phyloP scores from a whole-genome alignment of 2,888 invertebrate species.

The Lasioglossum marginatum region DNA sequence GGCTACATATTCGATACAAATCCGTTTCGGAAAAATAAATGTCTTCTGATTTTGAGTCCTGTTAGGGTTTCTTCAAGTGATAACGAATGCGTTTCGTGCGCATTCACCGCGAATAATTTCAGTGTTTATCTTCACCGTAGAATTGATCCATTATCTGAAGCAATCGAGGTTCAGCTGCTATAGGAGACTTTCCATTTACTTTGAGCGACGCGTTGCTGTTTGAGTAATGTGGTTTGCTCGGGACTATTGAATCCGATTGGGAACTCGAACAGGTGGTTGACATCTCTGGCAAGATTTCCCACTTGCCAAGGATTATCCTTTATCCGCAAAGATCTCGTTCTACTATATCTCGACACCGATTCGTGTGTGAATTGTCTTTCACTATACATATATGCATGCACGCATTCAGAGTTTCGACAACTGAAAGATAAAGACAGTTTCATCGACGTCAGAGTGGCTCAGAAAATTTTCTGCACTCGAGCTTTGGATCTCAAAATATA shows the following conservation, averaged over 20 bases:
- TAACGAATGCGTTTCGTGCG: not conserved
- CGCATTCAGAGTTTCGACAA: not conserved
- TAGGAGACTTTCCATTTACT: slow-evolving; percentile 2
- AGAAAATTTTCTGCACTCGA: not conserved
- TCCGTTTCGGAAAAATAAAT: slow-evolving; percentile 15
- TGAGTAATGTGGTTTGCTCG: not conserved
- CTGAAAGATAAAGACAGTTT: slow-evolving; percentile 26
- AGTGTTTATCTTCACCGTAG: not conserved
- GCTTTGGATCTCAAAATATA: not conserved
- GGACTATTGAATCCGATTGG: not conserved
- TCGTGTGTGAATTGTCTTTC: not conserved
- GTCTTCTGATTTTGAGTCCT: not conserved
- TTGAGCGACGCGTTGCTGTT: slow-evolving; percentile 2
- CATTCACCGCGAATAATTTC: not conserved
- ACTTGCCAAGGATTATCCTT: not conserved
- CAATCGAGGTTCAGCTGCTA: not conserved
- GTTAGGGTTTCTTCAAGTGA: not conserved
- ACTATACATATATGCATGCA: not conserved
- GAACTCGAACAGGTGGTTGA: slow-evolving; percentile 3
- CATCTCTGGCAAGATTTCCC: not conserved
- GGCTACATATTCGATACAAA: not conserved
- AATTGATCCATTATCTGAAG: not conserved
- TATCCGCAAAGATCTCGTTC: not conserved
- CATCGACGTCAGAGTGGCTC: not conserved
- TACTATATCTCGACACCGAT: not conserved